Evolutionary conservation across 2,113 vertebrate genomes (phyloP).

Genomic region (Oncorhynchus gorbuscha): DNA sequence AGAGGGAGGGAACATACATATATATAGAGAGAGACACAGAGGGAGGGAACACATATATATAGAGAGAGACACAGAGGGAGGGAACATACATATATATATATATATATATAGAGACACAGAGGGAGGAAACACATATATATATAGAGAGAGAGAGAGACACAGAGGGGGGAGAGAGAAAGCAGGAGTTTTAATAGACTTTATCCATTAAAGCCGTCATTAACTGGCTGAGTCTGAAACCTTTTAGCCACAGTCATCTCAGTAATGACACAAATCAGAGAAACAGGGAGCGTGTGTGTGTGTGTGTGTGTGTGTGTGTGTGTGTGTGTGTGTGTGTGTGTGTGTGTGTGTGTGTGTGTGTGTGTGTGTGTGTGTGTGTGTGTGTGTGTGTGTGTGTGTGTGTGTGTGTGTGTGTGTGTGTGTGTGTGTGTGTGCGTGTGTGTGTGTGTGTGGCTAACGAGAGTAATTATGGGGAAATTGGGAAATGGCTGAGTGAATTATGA

Average conservation of each 20-base stretch:
- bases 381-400: not conserved
- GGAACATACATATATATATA: too few relatives aligned
- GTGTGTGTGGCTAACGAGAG: slow-evolving; percentile 27
- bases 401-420: too few relatives aligned
- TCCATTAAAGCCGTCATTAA: slow-evolving; percentile 76
- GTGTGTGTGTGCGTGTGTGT: too few relatives aligned
- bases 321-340: too few relatives aligned
- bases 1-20: too few relatives aligned
- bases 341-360: not conserved
- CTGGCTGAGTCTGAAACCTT: slow-evolving; percentile 69
- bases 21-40: too few relatives aligned
- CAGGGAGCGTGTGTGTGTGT: not conserved
- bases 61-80: too few relatives aligned
- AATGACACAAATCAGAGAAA: slow-evolving; percentile 67
- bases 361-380: not conserved
- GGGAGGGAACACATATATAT: too few relatives aligned
- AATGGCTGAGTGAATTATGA: slow-evolving; percentile 78
- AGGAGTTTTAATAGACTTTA: slow-evolving; percentile 72
- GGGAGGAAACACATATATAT: too few relatives aligned
- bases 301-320: not conserved
- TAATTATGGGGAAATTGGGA: slow-evolving; percentile 77
- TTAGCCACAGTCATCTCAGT: slow-evolving; percentile 68
- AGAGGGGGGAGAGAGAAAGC: not conserved
- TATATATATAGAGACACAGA: too few relatives aligned
- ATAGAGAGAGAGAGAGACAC: too few relatives aligned